These are phyloP conservation scores for Nasonovia ribisnigri DNA, from an alignment of 2,888 invertebrate species.

Conservation along the genomic window DNA sequence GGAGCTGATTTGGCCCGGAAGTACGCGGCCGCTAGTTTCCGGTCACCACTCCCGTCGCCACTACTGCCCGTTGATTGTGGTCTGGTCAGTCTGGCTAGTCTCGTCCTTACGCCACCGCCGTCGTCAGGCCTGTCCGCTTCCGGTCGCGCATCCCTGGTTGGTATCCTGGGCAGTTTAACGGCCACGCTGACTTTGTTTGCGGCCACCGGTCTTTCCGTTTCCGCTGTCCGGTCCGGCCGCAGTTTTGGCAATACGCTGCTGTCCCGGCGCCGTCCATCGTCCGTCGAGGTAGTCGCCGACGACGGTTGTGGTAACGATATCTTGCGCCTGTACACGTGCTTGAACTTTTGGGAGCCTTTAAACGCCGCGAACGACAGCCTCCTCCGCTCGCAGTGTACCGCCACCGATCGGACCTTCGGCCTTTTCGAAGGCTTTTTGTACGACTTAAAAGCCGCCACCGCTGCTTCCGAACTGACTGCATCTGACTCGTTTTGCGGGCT, in stretches of 20 bases:
- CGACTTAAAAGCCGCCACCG: background rate
- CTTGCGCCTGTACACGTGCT: conserved; percentile 59
- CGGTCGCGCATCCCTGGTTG: conserved; percentile 20
- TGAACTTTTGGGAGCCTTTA: conserved; percentile 58
- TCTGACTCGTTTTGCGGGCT: background rate
- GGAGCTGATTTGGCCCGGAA: conserved; percentile 47
- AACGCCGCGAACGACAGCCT: conserved; percentile 49
- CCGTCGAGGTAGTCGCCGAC: background rate
- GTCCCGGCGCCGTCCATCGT: background rate
- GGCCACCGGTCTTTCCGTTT: background rate
- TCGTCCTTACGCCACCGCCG: background rate
- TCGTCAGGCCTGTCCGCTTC: background rate
- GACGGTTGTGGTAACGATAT: conserved; percentile 34
- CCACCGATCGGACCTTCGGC: conserved; percentile 56
- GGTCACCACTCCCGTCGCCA: background rate
- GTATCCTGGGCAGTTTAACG: conserved; percentile 50
- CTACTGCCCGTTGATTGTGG: conserved; percentile 45
- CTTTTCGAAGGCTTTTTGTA: conserved; percentile 39
- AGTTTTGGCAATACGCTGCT: conserved; percentile 30
- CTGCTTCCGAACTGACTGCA: background rate
- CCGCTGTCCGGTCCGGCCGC: conserved; percentile 4
- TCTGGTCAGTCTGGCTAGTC: conserved; percentile 21
- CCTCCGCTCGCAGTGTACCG: conserved; percentile 51
- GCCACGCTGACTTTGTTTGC: background rate
- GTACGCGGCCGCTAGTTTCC: background rate